Percentiles rank a stretch among this genome's conserved stretches.
Conservation (phyloP, 2,113 vertebrate genomes). For the Motacilla alba region DNA sequence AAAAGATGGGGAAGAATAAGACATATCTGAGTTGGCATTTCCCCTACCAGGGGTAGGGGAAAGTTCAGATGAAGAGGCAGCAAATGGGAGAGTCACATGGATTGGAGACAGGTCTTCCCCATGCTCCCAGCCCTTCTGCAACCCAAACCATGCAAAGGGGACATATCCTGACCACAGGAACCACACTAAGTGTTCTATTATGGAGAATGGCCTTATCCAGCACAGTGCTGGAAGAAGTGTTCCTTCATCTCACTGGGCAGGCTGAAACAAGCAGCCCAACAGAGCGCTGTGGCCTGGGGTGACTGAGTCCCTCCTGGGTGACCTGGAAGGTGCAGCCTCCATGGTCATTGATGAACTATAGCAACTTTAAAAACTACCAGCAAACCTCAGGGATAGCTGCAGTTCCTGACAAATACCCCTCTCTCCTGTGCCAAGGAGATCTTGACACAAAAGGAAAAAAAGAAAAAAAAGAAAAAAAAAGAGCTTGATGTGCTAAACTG, state of each 20-base stretch:
- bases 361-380: background rate
- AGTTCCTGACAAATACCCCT: background rate
- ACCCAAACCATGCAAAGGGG: background rate
- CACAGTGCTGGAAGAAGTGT: background rate
- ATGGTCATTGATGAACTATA: background rate
- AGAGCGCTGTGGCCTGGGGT: background rate
- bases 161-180: background rate
- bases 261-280: background rate
- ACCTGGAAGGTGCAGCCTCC: background rate
- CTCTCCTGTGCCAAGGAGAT: background rate
- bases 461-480: background rate
- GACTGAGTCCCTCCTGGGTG: background rate
- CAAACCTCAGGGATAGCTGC: background rate
- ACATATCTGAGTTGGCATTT: background rate
- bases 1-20: background rate
- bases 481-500: background rate
- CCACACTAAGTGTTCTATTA: rapidly evolving
- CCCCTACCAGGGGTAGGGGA: background rate
- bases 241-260: background rate
- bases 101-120: background rate
- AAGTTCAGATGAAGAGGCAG: background rate
- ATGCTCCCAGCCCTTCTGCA: background rate
- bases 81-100: background rate
- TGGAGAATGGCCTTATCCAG: background rate
- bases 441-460: background rate